These are phyloP conservation scores for Ficedula albicollis DNA, from an alignment of 2,797 vertebrate genomes.

Conservation along the genomic window DNA sequence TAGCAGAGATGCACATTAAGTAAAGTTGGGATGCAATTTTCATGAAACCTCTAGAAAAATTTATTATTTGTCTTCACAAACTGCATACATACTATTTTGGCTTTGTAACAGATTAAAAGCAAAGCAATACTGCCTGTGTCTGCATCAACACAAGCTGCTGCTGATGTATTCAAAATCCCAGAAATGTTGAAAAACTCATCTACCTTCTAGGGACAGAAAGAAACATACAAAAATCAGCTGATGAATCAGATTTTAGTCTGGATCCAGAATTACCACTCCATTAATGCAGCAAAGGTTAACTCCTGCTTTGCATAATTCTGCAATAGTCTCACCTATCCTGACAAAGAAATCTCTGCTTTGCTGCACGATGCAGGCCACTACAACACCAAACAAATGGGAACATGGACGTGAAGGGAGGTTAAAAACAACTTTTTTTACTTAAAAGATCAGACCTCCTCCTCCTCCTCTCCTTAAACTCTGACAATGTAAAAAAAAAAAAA, in stretches of 20 bases:
- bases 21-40: not conserved
- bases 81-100: not conserved
- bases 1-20: not conserved
- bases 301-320: fast-evolving
- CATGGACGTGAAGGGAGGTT: not conserved
- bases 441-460: not conserved
- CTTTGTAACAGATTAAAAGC: not conserved
- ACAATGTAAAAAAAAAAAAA: not conserved
- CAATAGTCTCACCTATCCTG: not conserved
- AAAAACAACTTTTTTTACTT: not conserved
- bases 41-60: not conserved
- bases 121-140: not conserved
- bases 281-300: not conserved
- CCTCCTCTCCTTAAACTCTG: not conserved
- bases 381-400: not conserved
- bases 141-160: not conserved
- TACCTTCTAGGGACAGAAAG: not conserved
- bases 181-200: not conserved
- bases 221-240: not conserved
- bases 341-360: not conserved
- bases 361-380: not conserved
- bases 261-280: not conserved
- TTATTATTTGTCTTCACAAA: not conserved
- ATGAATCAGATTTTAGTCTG: not conserved
- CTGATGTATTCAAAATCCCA: not conserved